Conservation (phyloP, 1,140 invertebrate genomes). For the Trichoplusia ni region DNA sequence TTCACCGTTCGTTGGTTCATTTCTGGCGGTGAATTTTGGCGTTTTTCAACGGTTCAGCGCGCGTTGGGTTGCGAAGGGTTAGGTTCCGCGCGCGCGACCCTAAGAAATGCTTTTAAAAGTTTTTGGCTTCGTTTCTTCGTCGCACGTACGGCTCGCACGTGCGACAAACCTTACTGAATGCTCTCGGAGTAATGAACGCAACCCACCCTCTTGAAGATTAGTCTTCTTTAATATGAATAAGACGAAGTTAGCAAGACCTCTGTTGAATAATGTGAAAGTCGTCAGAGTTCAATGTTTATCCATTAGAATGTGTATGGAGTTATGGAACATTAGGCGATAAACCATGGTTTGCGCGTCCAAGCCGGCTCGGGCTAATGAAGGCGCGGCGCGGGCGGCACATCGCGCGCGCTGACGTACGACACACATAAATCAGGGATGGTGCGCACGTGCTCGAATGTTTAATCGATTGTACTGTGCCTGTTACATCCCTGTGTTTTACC, state of each 20-base stretch:
- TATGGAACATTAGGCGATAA: not conserved
- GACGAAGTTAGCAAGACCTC: not conserved
- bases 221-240: not conserved
- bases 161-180: not conserved
- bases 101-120: not conserved
- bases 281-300: too few species aligned
- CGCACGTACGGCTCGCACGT: not conserved
- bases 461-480: too few species aligned
- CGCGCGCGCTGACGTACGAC: conserved; percentile 1
- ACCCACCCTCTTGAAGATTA: not conserved
- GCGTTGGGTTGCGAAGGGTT: conserved; percentile 13
- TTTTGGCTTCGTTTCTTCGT: not conserved
- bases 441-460: not conserved
- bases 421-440: not conserved
- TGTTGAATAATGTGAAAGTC: too few species aligned
- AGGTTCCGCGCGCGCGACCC: not conserved
- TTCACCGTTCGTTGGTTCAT: conserved; percentile 49
- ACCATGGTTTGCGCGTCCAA: not conserved
- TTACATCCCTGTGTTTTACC: too few species aligned
- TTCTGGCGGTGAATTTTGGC: conserved; percentile 29
- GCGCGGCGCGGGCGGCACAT: not conserved
- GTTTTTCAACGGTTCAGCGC: conserved; percentile 28
- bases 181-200: not conserved
- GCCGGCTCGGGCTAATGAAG: conserved; percentile 1
- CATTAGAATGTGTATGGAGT: not conserved